phyloP scores from a whole-genome alignment of 2,113 vertebrate genomes.

The Nycticryphes semicollaris region DNA sequence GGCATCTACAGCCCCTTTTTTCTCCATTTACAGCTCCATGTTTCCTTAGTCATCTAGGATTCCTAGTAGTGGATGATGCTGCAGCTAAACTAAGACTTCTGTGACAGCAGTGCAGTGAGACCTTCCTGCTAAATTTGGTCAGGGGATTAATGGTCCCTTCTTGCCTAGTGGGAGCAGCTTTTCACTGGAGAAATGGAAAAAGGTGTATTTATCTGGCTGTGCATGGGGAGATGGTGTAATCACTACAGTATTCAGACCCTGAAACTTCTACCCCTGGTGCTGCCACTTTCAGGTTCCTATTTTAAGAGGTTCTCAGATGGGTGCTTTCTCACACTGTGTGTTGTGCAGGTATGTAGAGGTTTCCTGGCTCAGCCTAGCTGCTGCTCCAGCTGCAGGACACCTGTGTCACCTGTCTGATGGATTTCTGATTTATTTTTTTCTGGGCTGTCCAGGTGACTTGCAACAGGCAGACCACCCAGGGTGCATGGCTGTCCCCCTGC shows the following conservation, averaged over 20 bases:
- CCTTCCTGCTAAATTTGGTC: background rate
- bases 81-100: background rate
- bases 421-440: background rate
- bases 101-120: background rate
- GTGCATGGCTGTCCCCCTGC: background rate
- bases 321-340: background rate
- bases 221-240: background rate
- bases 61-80: background rate
- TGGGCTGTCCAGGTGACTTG: accelerated
- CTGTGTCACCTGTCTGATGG: background rate
- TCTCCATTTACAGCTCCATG: background rate
- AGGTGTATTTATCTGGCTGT: background rate
- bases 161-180: background rate
- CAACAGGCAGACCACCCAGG: background rate
- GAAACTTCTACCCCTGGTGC: background rate
- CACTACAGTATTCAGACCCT: background rate
- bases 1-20: background rate
- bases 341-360: background rate
- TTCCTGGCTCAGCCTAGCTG: background rate
- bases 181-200: background rate
- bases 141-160: background rate
- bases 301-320: background rate
- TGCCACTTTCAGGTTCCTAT: background rate
- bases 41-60: background rate
- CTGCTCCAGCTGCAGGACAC: background rate